phyloP scores from a whole-genome alignment of 2,888 invertebrate species.

The Hymenopus coronatus region DNA sequence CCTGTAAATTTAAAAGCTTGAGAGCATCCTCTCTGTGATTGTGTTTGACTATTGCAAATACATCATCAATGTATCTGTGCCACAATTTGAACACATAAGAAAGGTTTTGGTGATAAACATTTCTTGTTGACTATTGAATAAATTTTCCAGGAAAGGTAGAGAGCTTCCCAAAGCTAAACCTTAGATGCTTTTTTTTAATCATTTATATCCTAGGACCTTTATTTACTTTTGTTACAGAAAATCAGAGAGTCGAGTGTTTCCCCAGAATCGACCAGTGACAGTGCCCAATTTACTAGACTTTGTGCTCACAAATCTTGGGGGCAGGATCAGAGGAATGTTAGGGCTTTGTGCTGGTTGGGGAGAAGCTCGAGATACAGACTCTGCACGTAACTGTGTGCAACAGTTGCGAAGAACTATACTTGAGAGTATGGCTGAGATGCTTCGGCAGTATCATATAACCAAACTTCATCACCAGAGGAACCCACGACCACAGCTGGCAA shows the following conservation, averaged over 20 bases:
- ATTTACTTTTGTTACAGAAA: slow-evolving; percentile 51
- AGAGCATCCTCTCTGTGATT: no score
- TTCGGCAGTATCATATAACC: slow-evolving; percentile 9
- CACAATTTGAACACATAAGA: no score
- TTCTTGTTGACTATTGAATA: no score
- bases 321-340: slow-evolving; percentile 9
- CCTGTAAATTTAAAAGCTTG: no score
- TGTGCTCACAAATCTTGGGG: slow-evolving; percentile 62
- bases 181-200: no score
- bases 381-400: slow-evolving; percentile 21
- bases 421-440: neutral
- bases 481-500: neutral
- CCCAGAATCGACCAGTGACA: slow-evolving; percentile 60
- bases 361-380: neutral
- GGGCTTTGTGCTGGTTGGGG: slow-evolving; percentile 27
- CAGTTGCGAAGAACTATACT: slow-evolving; percentile 22
- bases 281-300: slow-evolving; percentile 67
- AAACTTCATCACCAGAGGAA: neutral
- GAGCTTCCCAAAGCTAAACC: no score
- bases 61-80: no score
- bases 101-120: no score
- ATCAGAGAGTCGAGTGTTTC: slow-evolving; percentile 69
- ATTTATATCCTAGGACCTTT: no score
- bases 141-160: no score
- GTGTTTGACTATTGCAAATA: no score